phyloP scores from a whole-genome alignment of 1,140 invertebrate species.

The Thaumetopoea pityocampa region DNA sequence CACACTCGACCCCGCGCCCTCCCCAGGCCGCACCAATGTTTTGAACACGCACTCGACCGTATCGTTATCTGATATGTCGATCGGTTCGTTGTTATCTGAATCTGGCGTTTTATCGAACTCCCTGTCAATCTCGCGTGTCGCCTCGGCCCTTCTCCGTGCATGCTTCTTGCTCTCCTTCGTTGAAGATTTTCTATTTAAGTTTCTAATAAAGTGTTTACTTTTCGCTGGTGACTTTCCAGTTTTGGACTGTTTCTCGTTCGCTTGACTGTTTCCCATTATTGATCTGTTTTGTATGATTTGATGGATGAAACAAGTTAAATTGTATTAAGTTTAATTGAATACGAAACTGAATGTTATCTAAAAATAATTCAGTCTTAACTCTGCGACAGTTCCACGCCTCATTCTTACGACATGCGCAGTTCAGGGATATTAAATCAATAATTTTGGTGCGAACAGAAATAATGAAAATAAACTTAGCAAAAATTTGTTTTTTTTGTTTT shows the following conservation, averaged over 20 bases:
- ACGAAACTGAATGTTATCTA: background rate
- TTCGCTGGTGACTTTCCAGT: constrained; percentile 67
- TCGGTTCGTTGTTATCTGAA: constrained; percentile 67
- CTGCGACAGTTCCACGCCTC: constrained; percentile 21
- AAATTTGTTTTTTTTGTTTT: background rate
- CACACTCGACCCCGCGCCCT: constrained; percentile 43
- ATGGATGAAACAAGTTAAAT: too few species aligned
- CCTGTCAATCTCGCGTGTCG: constrained; percentile 52
- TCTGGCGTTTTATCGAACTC: constrained; percentile 66
- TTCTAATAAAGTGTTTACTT: constrained; percentile 70
- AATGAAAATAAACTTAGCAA: background rate
- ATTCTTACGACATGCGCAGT: constrained; percentile 19
- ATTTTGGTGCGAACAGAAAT: constrained; percentile 10
- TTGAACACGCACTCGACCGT: constrained; percentile 62
- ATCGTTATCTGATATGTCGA: constrained; percentile 67
- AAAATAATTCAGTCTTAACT: too few species aligned
- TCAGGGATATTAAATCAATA: constrained; percentile 15
- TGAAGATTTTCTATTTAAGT: constrained; percentile 58
- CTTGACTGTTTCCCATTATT: constrained; percentile 72
- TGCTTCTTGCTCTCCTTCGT: constrained; percentile 59
- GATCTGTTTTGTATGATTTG: too few species aligned
- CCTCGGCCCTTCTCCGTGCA: constrained; percentile 51
- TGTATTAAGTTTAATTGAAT: background rate
- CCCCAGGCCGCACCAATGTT: constrained; percentile 39
- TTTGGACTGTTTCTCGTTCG: constrained; percentile 65